Percentiles rank a stretch among this genome's conserved stretches.
phyloP scores from a whole-genome alignment of 2,888 invertebrate species.

The Aporophyla nigra region DNA sequence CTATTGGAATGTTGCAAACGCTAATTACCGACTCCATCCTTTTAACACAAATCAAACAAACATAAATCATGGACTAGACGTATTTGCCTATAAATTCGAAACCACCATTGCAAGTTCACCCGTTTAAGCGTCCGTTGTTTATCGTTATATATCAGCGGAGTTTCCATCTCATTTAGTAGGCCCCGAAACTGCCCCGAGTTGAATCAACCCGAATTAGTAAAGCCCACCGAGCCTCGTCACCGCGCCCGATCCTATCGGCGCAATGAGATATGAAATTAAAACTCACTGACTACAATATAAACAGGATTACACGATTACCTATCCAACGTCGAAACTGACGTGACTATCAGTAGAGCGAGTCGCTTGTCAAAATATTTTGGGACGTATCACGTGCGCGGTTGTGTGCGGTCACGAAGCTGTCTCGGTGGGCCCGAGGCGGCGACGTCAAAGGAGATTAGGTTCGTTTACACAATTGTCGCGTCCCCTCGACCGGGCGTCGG shows the following conservation, averaged over 20 bases:
- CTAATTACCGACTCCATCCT: constrained; percentile 32
- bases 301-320: constrained; percentile 64
- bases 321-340: constrained; percentile 52
- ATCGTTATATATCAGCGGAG: constrained; percentile 77
- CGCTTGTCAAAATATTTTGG: constrained; percentile 70
- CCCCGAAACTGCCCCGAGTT: constrained; percentile 65
- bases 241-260: constrained; percentile 77
- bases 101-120: constrained; percentile 49
- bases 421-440: constrained; percentile 69
- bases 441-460: constrained; percentile 88
- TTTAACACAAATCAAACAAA: constrained; percentile 39
- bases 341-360: constrained; percentile 50
- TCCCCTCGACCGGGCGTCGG: constrained; percentile 61
- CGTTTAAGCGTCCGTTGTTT: constrained; percentile 70
- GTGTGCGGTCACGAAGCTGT: constrained; percentile 76
- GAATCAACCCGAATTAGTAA: constrained; percentile 75
- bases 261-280: constrained; percentile 84
- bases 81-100: constrained; percentile 54
- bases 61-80: constrained; percentile 54
- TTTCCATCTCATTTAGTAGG: constrained; percentile 84
- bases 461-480: constrained; percentile 82
- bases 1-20: constrained; percentile 16
- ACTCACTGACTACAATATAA: constrained; percentile 71
- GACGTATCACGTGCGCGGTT: constrained; percentile 62
- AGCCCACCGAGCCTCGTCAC: constrained; percentile 71